Percentiles rank a stretch among this genome's conserved stretches.
phyloP scores from a whole-genome alignment of 2,888 invertebrate species.

The Harpagoxenus sublaevis region DNA sequence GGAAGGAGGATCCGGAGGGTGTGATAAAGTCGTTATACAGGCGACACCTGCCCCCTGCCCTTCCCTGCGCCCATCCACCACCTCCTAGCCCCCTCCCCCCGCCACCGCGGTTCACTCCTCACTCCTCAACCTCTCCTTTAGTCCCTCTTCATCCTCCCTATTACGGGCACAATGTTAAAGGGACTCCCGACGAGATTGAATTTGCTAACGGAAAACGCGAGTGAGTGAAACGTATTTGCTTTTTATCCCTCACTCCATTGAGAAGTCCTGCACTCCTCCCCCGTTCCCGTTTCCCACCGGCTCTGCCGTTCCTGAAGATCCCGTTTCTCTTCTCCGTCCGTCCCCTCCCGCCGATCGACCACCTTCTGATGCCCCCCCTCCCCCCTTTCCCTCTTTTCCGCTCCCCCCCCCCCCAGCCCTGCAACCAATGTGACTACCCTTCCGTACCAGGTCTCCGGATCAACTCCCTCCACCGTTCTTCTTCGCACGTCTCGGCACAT shows the following conservation, averaged over 20 bases:
- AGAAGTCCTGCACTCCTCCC: slow-evolving; percentile 77
- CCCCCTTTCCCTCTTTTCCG: slow-evolving; percentile 38
- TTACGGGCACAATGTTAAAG: slow-evolving; percentile 85
- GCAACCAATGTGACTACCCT: slow-evolving; percentile 69
- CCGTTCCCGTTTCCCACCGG: slow-evolving; percentile 42
- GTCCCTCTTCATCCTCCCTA: slow-evolving; percentile 84
- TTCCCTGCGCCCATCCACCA: slow-evolving; percentile 60
- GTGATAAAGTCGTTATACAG: slow-evolving; percentile 85
- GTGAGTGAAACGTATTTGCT: slow-evolving; percentile 86
- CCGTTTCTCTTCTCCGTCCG: slow-evolving; percentile 46
- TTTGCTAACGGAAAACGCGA: slow-evolving; percentile 86
- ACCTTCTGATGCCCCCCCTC: slow-evolving; percentile 59
- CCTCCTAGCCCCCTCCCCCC: slow-evolving; percentile 56
- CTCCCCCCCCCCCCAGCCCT: slow-evolving; percentile 39
- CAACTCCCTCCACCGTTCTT: slow-evolving; percentile 58
- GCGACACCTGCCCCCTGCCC: slow-evolving; percentile 82
- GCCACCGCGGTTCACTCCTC: slow-evolving; percentile 70
- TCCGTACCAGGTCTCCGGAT: slow-evolving; percentile 67
- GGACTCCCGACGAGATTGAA: slow-evolving; percentile 85
- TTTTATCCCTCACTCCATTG: slow-evolving; percentile 85
- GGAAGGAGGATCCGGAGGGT: slow-evolving; percentile 73
- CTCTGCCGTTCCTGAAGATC: slow-evolving; percentile 59
- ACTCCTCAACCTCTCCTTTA: slow-evolving; percentile 74
- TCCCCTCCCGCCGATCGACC: slow-evolving; percentile 56
- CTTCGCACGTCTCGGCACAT: slow-evolving; percentile 76